These are phyloP conservation scores for Drosophila bocki DNA, from an alignment of 1,140 invertebrate genomes.

Conservation along the genomic window DNA sequence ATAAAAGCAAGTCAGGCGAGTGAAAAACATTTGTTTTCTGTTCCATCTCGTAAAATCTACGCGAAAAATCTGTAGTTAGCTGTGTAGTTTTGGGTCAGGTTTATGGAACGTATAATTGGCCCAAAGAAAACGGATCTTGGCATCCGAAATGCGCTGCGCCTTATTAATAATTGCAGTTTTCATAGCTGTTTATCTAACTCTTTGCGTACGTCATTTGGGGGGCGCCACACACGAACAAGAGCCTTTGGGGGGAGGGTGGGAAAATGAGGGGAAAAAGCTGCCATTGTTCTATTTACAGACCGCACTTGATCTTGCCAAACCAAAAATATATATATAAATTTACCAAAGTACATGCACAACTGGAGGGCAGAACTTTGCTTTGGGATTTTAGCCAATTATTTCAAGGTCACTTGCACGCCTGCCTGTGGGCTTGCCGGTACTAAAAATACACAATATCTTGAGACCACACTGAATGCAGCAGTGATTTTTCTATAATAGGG, in stretches of 20 bases:
- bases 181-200: constrained; percentile 74
- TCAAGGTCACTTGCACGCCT: constrained; percentile 41
- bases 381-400: constrained; percentile 47
- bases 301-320: constrained; percentile 69
- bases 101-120: constrained; percentile 78
- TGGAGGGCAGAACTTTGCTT: constrained; percentile 23
- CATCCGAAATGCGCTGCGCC: constrained; percentile 71
- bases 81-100: constrained; percentile 56
- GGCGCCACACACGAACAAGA: constrained; percentile 56
- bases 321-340: constrained; percentile 23
- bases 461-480: constrained; percentile 1
- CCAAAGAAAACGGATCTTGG: constrained; percentile 55
- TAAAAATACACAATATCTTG: constrained; percentile 26
- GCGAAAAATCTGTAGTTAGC: constrained; percentile 44
- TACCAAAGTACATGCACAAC: constrained; percentile 12
- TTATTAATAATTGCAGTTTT: constrained; percentile 71
- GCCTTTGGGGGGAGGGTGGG: neutral
- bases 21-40: constrained; percentile 77
- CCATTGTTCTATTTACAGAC: constrained; percentile 56
- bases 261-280: constrained; percentile 6
- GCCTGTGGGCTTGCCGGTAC: neutral
- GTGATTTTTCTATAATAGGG: constrained; percentile 23
- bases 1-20: constrained; percentile 72
- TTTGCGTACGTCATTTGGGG: constrained; percentile 46
- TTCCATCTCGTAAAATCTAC: constrained; percentile 79